Percentiles rank a stretch among this genome's conserved stretches.
These are phyloP conservation scores for Anableps anableps DNA, from an alignment of 2,797 vertebrate genomes.

Conservation along the genomic window DNA sequence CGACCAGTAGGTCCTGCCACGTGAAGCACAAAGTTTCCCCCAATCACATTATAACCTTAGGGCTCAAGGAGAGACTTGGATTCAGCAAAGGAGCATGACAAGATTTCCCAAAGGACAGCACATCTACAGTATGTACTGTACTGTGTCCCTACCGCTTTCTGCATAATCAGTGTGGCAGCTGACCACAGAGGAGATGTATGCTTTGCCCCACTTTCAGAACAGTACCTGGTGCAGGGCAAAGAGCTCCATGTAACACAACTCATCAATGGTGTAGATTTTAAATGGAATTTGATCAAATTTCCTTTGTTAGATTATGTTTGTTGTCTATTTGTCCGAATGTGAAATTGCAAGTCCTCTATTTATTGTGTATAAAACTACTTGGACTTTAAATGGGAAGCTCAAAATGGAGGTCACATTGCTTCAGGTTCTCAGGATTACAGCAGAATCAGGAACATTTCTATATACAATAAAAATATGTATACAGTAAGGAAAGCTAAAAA, in stretches of 20 bases:
- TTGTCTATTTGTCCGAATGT: neutral
- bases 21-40: constrained; percentile 28
- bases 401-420: too few species aligned
- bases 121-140: constrained; percentile 18
- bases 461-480: too few species aligned
- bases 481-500: neutral
- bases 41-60: constrained; percentile 39
- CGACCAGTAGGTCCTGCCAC: constrained; percentile 7
- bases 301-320: neutral
- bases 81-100: constrained; percentile 37
- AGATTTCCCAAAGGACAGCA: constrained; percentile 41
- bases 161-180: constrained; percentile 41
- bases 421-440: too few species aligned
- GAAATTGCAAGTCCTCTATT: neutral
- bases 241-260: neutral
- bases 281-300: constrained; percentile 27
- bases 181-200: constrained; percentile 30
- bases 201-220: constrained; percentile 52
- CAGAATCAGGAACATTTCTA: neutral
- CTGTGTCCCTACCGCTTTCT: constrained; percentile 25
- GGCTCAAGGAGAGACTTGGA: constrained; percentile 39
- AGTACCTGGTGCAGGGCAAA: constrained; percentile 30
- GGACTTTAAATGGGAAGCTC: neutral
- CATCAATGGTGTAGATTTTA: constrained; percentile 7
- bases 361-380: neutral